phyloP scores from a whole-genome alignment of 1,140 invertebrate genomes.

The Vanessa tameamea region DNA sequence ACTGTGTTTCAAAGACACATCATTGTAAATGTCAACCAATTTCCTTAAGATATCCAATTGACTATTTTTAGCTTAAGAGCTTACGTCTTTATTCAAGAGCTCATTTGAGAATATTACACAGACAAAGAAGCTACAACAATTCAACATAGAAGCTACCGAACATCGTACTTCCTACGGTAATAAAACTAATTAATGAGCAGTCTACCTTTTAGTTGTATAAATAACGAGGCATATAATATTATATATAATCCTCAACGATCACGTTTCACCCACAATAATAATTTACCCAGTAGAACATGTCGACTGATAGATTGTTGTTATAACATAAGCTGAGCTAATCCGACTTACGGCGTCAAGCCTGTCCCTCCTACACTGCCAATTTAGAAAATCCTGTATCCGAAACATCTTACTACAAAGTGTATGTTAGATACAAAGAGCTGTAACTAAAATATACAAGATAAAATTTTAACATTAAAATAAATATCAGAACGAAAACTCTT shows the following conservation, averaged over 20 bases:
- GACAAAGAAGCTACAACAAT: no score
- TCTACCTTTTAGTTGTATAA: neutral
- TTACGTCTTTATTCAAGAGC: no score
- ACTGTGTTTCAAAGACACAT: no score
- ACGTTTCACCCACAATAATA: slow-evolving; percentile 25
- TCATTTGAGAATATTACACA: no score
- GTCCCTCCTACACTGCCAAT: slow-evolving; percentile 50
- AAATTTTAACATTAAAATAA: neutral
- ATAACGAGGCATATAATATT: neutral
- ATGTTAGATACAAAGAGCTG: neutral
- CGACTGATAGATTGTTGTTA: slow-evolving; percentile 41
- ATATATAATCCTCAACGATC: slow-evolving; percentile 23
- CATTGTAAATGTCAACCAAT: no score
- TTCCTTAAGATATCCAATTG: no score
- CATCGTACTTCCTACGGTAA: no score
- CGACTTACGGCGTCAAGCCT: slow-evolving; percentile 49
- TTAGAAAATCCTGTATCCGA: slow-evolving; percentile 49
- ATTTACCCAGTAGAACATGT: slow-evolving; percentile 27
- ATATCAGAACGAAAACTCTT: no score
- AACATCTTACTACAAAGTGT: slow-evolving; percentile 9
- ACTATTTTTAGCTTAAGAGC: no score
- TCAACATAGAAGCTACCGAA: no score
- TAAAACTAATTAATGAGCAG: neutral
- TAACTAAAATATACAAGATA: neutral
- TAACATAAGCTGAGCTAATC: slow-evolving; percentile 47